Conservation (phyloP, 2,797 vertebrate genomes). For the Poecile montanus region DNA sequence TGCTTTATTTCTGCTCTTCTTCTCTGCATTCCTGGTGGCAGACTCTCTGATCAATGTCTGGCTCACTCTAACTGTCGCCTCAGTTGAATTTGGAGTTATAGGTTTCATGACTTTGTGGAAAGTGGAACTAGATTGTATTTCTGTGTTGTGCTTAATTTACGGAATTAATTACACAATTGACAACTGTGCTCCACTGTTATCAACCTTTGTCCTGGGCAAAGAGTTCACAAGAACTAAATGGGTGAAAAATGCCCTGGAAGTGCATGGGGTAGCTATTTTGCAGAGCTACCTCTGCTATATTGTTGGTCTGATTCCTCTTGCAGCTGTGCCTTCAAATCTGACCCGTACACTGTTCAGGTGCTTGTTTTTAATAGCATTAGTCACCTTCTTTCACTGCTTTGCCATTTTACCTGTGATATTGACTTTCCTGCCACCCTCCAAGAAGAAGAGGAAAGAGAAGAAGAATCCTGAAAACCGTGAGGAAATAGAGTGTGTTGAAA, state of each 20-base stretch:
- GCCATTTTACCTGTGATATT: conserved; percentile 98
- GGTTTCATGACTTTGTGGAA: conserved; percentile 99
- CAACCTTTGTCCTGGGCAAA: conserved; percentile 92
- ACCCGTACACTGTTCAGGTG: conserved; percentile 97
- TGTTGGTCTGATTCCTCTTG: conserved; percentile 92
- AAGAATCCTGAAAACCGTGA: conserved; percentile 86
- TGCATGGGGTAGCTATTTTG: conserved; percentile 94
- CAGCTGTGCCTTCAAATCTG: conserved; percentile 95
- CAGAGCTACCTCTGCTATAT: conserved; percentile 96
- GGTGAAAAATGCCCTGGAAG: conserved; percentile 95
- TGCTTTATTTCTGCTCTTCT: conserved; percentile 95
- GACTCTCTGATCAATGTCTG: conserved; percentile 95
- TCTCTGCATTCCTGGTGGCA: conserved; percentile 94
- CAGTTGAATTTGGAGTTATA: conserved; percentile 95
- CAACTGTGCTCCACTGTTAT: conserved; percentile 94
- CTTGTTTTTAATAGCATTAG: conserved; percentile 95
- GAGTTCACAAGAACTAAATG: conserved; percentile 97
- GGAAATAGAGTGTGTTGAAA: conserved; percentile 97
- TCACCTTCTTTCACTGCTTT: conserved; percentile 97
- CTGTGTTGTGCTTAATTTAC: conserved; percentile 94
- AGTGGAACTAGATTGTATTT: conserved; percentile 96
- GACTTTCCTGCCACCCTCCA: conserved; percentile 97
- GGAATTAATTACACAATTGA: conserved; percentile 96
- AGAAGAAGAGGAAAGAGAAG: conserved; percentile 86
- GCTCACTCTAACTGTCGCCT: conserved; percentile 94